Base-by-base conservation (phyloP, 2,113 vertebrate species). In the Charina bottae region DNA sequence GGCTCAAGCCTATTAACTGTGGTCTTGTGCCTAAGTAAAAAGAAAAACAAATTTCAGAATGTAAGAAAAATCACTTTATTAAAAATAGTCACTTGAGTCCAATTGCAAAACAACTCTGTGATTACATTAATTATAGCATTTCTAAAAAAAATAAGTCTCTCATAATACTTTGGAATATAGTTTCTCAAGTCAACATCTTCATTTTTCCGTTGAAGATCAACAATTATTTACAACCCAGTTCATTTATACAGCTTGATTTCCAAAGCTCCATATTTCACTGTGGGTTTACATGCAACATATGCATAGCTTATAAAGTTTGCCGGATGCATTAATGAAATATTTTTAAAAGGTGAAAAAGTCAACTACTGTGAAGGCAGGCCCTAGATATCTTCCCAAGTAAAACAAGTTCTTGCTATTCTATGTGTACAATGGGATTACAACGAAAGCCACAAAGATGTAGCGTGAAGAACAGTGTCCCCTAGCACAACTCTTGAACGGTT, bases 101-200 rank as follows among this genome's bases (percentile, higher is more conserved):
- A 85, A 55, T 28, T 89, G 42, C 62, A 89, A 56, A 83, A 72
- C 59, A 92, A n/a, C 78, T 92, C 46, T 88, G n/a, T 58, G 60
- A 86, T 83, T 91, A 88, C 83, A 72, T 91, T 49, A 93, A 91
- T 60, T 85, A 59, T 26, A 83, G 11, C 1, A 17, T 28, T 23
- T 95, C 42, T 72, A 49, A 87, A 95, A 96, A 96, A 92, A 92
- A 91, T 96, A 85, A 56, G 56, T 62, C 84, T 2, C 60, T 58
- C 13, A 91, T 85, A 92, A 42, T 95, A 12, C 60, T 68, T 9
- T 90, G 3, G 6, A 91, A 91, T 93, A 46, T 56, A 53, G 85
- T 12, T 90, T 62, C 64, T 64, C 33, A 54, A 93, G 55, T 46
- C 56, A 83, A 93, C 6, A 19, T 28, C 46, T 46, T 55, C 33